Percentiles rank a stretch among this genome's conserved stretches.
phyloP scores from a whole-genome alignment of 2,888 invertebrate genomes.

The Drosophila merina region DNA sequence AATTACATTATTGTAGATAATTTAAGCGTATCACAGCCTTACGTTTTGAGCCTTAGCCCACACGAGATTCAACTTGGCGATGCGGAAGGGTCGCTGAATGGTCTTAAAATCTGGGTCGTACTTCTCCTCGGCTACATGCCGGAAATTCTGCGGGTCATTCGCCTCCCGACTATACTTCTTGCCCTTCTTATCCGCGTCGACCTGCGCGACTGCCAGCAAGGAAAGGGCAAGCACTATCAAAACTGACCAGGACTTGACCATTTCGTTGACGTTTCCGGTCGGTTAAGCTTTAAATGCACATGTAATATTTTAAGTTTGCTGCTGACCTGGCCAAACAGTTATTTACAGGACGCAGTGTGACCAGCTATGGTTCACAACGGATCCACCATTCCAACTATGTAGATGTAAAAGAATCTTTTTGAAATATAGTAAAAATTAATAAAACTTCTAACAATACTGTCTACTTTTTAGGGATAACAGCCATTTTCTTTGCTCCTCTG shows the following conservation, averaged over 20 bases:
- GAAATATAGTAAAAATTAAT: neutral
- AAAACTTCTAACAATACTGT: too few relatives aligned
- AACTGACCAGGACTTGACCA: constrained; percentile 45
- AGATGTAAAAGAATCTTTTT: neutral
- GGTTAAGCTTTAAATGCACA: constrained; percentile 14
- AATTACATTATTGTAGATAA: neutral
- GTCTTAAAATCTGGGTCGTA: constrained; percentile 87
- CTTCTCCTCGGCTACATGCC: constrained; percentile 75
- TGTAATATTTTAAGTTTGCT: constrained; percentile 16
- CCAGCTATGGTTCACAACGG: neutral
- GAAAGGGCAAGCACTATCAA: constrained; percentile 33
- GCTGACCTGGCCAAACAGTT: constrained; percentile 46
- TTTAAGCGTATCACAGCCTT: constrained; percentile 75
- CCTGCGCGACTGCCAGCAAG: constrained; percentile 52
- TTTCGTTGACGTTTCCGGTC: constrained; percentile 10
- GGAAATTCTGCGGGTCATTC: constrained; percentile 68
- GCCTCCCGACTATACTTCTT: constrained; percentile 81
- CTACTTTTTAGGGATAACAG: too few relatives aligned
- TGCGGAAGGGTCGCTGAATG: constrained; percentile 93
- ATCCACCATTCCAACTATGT: neutral
- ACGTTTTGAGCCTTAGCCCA: constrained; percentile 96
- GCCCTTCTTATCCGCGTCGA: constrained; percentile 69
- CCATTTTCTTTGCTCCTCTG: too few relatives aligned
- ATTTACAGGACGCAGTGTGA: constrained; percentile 17
- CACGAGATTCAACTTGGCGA: constrained; percentile 94